phyloP scores from a whole-genome alignment of 2,113 vertebrate species.

The Myiozetetes cayanensis region DNA sequence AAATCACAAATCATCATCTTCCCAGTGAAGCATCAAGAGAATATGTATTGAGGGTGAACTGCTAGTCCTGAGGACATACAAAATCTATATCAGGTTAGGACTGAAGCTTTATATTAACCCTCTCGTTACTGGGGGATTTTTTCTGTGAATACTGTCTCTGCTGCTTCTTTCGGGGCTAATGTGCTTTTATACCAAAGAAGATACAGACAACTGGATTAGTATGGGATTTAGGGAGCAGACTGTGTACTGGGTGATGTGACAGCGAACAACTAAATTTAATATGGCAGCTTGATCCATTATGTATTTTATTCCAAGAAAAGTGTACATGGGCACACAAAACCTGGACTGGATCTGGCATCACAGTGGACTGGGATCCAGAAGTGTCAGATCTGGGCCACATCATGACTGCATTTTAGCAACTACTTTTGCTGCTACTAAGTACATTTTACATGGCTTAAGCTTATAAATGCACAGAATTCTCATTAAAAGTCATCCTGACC shows the following conservation, averaged over 20 bases:
- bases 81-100: not conserved
- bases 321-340: not conserved
- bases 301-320: slow-evolving; percentile 40
- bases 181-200: slow-evolving; percentile 36
- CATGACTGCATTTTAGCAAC: not conserved
- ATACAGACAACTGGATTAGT: slow-evolving; percentile 39
- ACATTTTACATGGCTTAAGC: not conserved
- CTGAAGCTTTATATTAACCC: slow-evolving; percentile 33
- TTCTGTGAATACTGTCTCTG: not conserved
- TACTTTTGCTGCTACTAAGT: not conserved
- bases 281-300: slow-evolving; percentile 63
- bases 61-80: slow-evolving; percentile 3
- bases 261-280: slow-evolving; percentile 54
- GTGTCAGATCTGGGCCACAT: not conserved
- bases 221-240: slow-evolving; percentile 48
- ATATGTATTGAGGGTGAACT: not conserved
- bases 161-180: slow-evolving; percentile 24
- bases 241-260: not conserved
- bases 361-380: not conserved
- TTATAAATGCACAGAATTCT: not conserved
- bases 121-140: not conserved
- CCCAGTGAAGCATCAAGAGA: not conserved
- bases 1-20: slow-evolving; percentile 46
- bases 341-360: not conserved
- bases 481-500: slow-evolving; percentile 1